Evolutionary conservation across 2,888 invertebrate genomes (phyloP).

Genomic region (Lepidochitona cinerea): DNA sequence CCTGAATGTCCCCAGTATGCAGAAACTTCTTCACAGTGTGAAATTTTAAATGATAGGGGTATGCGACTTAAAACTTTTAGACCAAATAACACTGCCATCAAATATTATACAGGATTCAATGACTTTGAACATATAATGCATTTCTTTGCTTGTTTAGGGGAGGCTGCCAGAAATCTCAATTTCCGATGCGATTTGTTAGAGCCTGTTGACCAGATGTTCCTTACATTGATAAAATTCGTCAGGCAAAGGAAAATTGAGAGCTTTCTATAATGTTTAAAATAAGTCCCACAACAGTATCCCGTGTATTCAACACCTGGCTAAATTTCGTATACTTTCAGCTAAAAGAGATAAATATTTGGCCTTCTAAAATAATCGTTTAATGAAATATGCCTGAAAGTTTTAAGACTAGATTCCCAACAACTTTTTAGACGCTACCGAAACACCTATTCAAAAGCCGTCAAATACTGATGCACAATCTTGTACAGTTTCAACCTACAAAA

Average conservation of each 20-base stretch:
- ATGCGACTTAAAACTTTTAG: neutral
- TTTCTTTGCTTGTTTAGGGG: constrained; percentile 13
- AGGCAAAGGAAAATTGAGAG: constrained; percentile 31
- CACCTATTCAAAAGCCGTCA: constrained; percentile 33
- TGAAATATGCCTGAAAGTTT: constrained; percentile 32
- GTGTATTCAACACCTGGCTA: constrained; percentile 32
- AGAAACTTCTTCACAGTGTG: neutral
- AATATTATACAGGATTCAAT: constrained; percentile 22
- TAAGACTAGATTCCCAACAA: constrained; percentile 28
- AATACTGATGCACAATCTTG: constrained; percentile 27
- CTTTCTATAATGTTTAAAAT: constrained; percentile 27
- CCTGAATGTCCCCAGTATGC: neutral
- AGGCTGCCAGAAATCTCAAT: constrained; percentile 10
- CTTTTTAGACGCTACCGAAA: constrained; percentile 42
- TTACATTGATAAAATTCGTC: constrained; percentile 34
- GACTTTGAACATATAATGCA: constrained; percentile 16
- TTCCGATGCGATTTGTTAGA: constrained; percentile 3
- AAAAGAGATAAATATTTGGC: constrained; percentile 36
- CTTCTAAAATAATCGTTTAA: constrained; percentile 17
- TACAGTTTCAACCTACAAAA: constrained; percentile 39
- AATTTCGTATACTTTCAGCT: constrained; percentile 33
- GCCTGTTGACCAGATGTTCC: constrained; percentile 28
- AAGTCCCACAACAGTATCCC: constrained; percentile 18
- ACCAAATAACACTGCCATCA: neutral
- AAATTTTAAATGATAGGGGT: neutral